Conservation (phyloP, 2,113 vertebrate genomes). For the Tyrannus savana region DNA sequence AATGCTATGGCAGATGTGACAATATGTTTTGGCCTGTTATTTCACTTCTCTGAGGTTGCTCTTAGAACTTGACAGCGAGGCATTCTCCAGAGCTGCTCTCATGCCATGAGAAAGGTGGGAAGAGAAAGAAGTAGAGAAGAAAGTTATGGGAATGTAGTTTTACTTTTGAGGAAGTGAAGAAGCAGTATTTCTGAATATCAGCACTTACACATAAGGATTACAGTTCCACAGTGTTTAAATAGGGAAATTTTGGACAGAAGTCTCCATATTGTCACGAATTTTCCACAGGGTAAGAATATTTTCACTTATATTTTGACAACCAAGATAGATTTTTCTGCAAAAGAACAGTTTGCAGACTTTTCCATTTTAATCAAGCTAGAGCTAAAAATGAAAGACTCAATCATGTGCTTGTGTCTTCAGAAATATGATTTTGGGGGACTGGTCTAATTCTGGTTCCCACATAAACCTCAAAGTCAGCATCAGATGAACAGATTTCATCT, state of each 20-base stretch:
- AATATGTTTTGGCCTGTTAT: neutral
- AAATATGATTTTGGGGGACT: neutral
- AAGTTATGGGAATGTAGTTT: conserved; percentile 8
- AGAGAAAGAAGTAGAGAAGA: conserved; percentile 21
- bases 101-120: conserved; percentile 14
- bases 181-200: conserved; percentile 45
- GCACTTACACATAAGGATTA: neutral
- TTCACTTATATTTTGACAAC: neutral
- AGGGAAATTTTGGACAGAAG: neutral
- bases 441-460: neutral
- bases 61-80: neutral
- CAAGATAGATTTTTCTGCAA: conserved; percentile 19
- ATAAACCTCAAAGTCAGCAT: neutral
- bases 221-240: neutral
- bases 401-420: neutral
- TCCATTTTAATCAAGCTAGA: neutral
- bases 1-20: neutral
- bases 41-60: neutral
- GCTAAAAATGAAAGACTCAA: neutral
- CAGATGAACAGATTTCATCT: neutral
- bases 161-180: neutral
- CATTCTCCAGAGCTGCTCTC: neutral
- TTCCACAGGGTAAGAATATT: conserved; percentile 3
- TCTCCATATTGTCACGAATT: neutral
- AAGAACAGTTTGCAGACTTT: neutral